Evolutionary conservation across 2,113 vertebrate genomes (phyloP), one percentile per base, ranked within the genome.

Genomic region (Apodemus sylvaticus): DNA sequence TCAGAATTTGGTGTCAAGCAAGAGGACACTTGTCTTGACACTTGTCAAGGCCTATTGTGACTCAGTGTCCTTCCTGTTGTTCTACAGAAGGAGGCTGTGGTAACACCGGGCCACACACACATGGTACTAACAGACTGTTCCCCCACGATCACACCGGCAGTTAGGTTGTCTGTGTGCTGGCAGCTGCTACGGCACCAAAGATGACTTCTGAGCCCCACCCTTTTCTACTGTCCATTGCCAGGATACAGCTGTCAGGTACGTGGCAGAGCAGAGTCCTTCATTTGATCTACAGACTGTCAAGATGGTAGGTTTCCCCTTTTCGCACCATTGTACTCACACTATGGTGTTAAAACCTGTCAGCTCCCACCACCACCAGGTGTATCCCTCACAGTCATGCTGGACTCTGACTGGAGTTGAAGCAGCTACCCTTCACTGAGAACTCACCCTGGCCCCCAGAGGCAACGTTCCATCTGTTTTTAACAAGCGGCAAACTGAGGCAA

Each of bases 1-100:
- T 92, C 48, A 97, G 86, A 97, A 98, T 95, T 89, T 64, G 42
- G 17, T 96, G 94, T 94, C 94, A 97, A 96, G 97, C 91, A 92
- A 93, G 97, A 95, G 88, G 74, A 90, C 76, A 76, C 95, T 97
- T 97, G n/a, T n/a, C n/a, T n/a, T n/a, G n/a, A n/a, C n/a, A n/a
- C n/a, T 97, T 13, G 88, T 96, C 34, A 42, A 88, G 71, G 0
- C 87, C n/a, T 85, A 87, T 78, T 66, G 97, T 96, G 90, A 93
- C 95, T 90, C 16, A 91, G 19, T 79, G 62, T 97, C 93, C 26
- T 79, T 7, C 53, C 64, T 5, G 9, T 78, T 36, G 14, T 13
- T 93, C 73, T 29, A 42, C 68, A 81, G 93, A 94, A 92, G 64
- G 95, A 64, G 77, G 53, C 48, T 53, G 48, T 74, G 13, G 73